These are phyloP conservation scores for Pecten maximus DNA, from an alignment of 2,888 invertebrate species.

Conservation along the genomic window DNA sequence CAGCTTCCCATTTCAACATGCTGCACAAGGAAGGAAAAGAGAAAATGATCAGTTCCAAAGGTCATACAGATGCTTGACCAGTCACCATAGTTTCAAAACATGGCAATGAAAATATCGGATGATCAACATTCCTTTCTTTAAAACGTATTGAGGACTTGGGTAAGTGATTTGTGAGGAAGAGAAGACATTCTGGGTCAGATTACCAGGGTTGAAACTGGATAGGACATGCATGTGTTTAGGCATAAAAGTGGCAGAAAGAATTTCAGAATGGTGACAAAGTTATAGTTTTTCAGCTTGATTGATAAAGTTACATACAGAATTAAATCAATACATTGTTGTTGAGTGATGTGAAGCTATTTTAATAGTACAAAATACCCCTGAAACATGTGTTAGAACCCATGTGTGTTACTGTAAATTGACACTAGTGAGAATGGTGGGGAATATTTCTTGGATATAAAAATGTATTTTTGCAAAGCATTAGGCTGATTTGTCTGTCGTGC, in stretches of 20 bases:
- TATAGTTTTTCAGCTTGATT: neutral
- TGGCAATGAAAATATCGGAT: neutral
- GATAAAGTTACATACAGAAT: neutral
- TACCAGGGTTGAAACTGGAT: neutral
- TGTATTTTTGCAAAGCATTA: neutral
- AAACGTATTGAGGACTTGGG: neutral
- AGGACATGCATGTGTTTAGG: neutral
- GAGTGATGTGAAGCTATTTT: neutral
- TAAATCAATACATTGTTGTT: neutral
- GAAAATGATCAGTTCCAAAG: neutral
- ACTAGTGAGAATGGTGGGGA: neutral
- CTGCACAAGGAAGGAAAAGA: neutral
- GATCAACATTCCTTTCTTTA: neutral
- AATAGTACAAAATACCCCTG: no score
- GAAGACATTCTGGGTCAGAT: neutral
- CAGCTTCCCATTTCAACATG: conserved; percentile 10
- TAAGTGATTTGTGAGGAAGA: conserved; percentile 8
- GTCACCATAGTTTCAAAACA: neutral
- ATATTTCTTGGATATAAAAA: neutral
- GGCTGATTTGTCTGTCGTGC: neutral
- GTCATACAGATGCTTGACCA: neutral
- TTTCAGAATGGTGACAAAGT: neutral
- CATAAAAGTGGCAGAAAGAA: neutral
- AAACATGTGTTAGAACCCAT: neutral
- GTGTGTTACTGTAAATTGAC: neutral